Base-by-base conservation (phyloP, 2,113 vertebrate genomes). In the Callionymus lyra region DNA sequence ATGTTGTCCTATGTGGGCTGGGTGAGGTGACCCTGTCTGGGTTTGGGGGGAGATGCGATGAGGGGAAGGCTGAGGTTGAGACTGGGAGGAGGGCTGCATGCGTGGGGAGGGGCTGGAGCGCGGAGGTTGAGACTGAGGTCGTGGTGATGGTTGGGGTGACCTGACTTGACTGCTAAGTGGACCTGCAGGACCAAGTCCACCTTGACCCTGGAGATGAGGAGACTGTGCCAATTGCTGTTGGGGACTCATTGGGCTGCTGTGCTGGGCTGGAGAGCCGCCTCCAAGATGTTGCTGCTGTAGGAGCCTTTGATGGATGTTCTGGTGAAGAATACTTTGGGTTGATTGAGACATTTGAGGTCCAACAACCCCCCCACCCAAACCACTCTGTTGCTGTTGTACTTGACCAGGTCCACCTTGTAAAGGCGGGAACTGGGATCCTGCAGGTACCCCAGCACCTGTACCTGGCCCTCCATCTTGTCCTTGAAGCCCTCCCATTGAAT, bases 41-140 rank as follows among this genome's bases (percentile, higher is more conserved):
- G 92, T 97, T 80, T 97, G 92, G 1, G 94, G 95, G 59, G 95
- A 95, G 43, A 95, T 94, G 14, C 91, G 93, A 74, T 98, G 94
- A 1, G 94, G 95, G 12, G 95, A 98, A 59, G 94, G 93, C 67
- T 95, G 93, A 45, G 92, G 90, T 64, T 96, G 93, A 48, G 92
- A 88, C 8, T 72, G 71, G 12, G 77, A 60, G 10, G 76, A 56
- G 55, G 71, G 74, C 43, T 96, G 95, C 91, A 94, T 93, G 84
- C 95, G 88, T 0, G 92, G 95, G 52, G 94, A 98, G 0, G 95
- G 94, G 82, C 93, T 98, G 52, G 95, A 98, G 79, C 88, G 92
- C 2, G 94, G 91, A 16, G 95, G 96, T 58, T 95, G 93, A 1
- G 95, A 94, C 72, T 93, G 89, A 0, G 91, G 94, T 2, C 92